Evolutionary conservation across 1,140 invertebrate genomes (phyloP), one percentile per base, ranked within the genome.

Genomic region (Laodelphax striatellus): DNA sequence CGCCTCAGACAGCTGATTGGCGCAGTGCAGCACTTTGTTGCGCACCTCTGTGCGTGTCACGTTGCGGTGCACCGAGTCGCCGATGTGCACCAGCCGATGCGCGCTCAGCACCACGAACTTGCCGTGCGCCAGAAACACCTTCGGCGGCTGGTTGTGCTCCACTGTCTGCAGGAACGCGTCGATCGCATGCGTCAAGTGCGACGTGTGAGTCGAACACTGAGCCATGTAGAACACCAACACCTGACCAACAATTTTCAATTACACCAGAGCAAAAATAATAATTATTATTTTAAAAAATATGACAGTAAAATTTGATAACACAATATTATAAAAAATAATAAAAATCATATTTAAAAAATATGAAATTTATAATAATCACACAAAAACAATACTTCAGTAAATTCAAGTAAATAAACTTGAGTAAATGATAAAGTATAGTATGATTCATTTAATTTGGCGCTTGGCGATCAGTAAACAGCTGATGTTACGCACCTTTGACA

Each of bases 21-120:
- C 86, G 72, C 85, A 88, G 55, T 85, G 80, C 17, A 90, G 73
- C 5, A 92, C 82, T 65, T 85, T 81, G 17, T 80, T 81, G 69
- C 85, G 82, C 5, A 93, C 74, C 56, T 86, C 82, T 50, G 82
- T 78, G 65, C 87, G 80, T 14, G 79, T 78, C 14, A 92, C 78
- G 75, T 90, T 87, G 68, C 86, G 80, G 74, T 88, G 86, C 38
- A 97, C 86, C 6, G 89, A 92, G 75, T 97, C 93, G 11, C 93
- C 93, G 62, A 95, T 94, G 69, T 91, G 89, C 8, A 97, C 90
- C 65, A 97, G 79, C 71, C 93, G 87, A 70, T 96, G 92, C 19
- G 93, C 92, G 69, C 88, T 90, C 5, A 97, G 76, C 17, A 97
- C 88, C 2, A 97, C 91, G 72, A 94, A 94, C 73, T 97, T 97